Percentiles rank a stretch among this genome's conserved stretches.
These are phyloP conservation scores for Marmota monax DNA, from an alignment of 2,113 vertebrate genomes.

Conservation along the genomic window DNA sequence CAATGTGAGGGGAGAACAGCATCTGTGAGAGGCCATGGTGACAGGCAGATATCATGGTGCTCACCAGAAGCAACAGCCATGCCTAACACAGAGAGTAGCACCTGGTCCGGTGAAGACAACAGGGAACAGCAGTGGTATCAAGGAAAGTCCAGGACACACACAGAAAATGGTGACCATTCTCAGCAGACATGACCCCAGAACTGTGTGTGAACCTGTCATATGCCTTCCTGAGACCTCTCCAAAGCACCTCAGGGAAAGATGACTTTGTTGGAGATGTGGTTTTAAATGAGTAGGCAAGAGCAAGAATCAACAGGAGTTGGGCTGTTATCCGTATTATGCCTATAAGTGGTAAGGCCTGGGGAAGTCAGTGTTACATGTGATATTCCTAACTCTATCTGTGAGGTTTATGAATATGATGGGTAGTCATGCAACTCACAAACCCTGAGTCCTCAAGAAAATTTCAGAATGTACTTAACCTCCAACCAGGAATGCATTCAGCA, in stretches of 20 bases:
- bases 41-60: background rate
- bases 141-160: background rate
- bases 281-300: background rate
- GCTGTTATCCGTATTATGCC: background rate
- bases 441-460: slow-evolving; percentile 10
- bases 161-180: background rate
- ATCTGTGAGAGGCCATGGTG: background rate
- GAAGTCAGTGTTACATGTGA: fast-evolving
- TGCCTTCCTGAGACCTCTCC: background rate
- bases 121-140: background rate
- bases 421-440: background rate
- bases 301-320: background rate
- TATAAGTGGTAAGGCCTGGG: background rate
- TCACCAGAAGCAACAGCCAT: background rate
- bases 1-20: background rate
- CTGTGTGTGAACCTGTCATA: background rate
- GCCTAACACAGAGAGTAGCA: background rate
- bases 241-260: too few relatives aligned
- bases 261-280: background rate
- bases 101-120: background rate
- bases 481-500: background rate
- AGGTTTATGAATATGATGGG: background rate
- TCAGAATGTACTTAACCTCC: background rate
- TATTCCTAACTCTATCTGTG: background rate
- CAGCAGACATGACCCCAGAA: background rate